Base-by-base conservation (phyloP, 30 jellyfish, hydroid and myxozoan species). In the Turritopsis dohrnii region DNA sequence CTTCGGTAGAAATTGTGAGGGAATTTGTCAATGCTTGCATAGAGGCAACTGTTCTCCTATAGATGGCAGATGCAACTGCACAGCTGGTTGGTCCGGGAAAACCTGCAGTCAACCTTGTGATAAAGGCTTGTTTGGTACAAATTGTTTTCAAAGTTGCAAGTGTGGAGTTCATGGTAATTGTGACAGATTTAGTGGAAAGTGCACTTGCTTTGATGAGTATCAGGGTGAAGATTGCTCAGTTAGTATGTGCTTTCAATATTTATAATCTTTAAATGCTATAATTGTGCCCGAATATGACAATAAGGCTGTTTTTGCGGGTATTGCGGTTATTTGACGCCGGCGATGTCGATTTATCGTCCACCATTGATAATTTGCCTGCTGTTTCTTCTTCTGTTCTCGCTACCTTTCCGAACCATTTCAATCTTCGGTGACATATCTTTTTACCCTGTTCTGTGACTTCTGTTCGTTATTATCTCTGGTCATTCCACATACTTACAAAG, bases 11-110 rank as follows among this genome's bases (percentile, higher is more conserved):
- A 60, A 79, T 18, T 91, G 97, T 66, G 60, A 27, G 19, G 19
- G 80, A 41, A 72, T 54, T 19, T 91, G 97, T 54, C 77, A 86
- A 0, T 91, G 97, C 65, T 52, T 79, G 26, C 83, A 91, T 71
- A 75, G 79, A 31, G 93, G 94, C 1, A 75, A 21, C 22, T 90
- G 97, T 65, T 85, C 95, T 17, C 54, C 75, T 23, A 27, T 76
- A n/a, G 87, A 85, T 71, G 97, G 97, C 24, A 73, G 83, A 8
- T 90, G 97, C 69, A 25, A 65, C 21, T 90, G 97, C 74, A 52
- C 84, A 8, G 85, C 81, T 23, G 97, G 97, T 0, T 90, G 95
- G 95, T 85, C 95, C 0, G 97, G 97, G 0, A 21, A 66, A 1
- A 30, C 5, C 25, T 90, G 97, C 52, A 87, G 31, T 52, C 75